Percentiles rank a stretch among this genome's conserved stretches.
phyloP scores from a whole-genome alignment of 2,888 invertebrate genomes.

The Cephus pygmeus region DNA sequence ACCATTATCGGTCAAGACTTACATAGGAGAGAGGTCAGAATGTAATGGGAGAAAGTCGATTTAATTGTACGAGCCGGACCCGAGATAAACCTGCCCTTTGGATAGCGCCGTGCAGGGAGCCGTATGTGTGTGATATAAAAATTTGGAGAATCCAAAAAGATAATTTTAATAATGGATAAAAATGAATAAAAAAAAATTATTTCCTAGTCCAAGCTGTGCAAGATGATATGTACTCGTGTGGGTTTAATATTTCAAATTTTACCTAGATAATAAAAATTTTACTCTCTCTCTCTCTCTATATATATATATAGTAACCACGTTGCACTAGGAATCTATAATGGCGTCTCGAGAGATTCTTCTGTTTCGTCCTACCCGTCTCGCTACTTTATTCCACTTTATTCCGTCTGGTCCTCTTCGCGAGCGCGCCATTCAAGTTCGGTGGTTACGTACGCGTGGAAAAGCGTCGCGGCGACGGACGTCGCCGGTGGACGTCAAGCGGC shows the following conservation, averaged over 20 bases:
- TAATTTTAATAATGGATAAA: background rate
- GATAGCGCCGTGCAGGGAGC: background rate
- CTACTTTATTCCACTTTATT: background rate
- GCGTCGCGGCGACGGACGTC: constrained; percentile 10
- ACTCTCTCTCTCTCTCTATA: background rate
- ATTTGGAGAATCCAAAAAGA: background rate
- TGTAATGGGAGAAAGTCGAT: constrained; percentile 23
- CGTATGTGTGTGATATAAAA: background rate
- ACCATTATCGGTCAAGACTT: background rate
- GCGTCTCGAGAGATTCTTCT: background rate
- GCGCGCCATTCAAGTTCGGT: background rate
- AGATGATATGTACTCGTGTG: too few species aligned
- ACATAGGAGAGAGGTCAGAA: background rate
- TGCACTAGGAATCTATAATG: background rate
- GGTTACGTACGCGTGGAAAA: constrained; percentile 1
- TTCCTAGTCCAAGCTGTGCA: background rate
- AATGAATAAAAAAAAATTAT: background rate
- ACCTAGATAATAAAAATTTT: background rate
- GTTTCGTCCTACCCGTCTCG: background rate
- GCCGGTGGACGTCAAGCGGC: constrained; percentile 22
- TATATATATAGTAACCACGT: background rate
- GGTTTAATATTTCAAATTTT: background rate
- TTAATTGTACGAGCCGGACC: constrained; percentile 19
- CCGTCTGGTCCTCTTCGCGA: background rate
- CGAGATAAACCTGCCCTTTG: constrained; percentile 18